Evolutionary conservation across 2,888 invertebrate species (phyloP).

Genomic region (Thecocarcelia acutangulata): DNA sequence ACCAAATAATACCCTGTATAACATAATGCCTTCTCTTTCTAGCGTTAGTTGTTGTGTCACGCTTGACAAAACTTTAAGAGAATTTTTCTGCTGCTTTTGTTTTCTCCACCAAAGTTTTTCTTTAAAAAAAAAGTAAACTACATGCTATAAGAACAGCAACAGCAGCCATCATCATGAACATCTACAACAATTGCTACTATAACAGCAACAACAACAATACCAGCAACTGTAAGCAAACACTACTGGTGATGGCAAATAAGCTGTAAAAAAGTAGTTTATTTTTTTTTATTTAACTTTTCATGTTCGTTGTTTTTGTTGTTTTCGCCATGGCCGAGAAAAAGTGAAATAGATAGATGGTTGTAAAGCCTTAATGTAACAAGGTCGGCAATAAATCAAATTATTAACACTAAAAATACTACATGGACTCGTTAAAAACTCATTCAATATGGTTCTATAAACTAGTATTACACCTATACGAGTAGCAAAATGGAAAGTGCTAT

Average conservation of each 20-base stretch:
- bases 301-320: constrained; percentile 64
- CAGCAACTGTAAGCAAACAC: constrained; percentile 14
- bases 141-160: constrained; percentile 14
- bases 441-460: too few species aligned
- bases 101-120: constrained; percentile 49
- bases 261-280: constrained; percentile 32
- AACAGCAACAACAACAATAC: constrained; percentile 27
- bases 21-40: constrained; percentile 47
- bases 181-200: constrained; percentile 1
- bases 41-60: constrained; percentile 7
- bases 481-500: too few species aligned
- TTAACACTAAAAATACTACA: constrained; percentile 64
- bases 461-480: too few species aligned
- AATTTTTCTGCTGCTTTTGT: constrained; percentile 39
- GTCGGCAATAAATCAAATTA: constrained; percentile 81
- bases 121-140: not conserved
- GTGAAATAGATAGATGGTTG: constrained; percentile 81
- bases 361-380: constrained; percentile 81
- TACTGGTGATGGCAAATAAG: constrained; percentile 57
- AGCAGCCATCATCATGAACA: constrained; percentile 57
- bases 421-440: not conserved
- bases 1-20: not conserved
- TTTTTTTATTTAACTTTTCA: constrained; percentile 41
- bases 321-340: constrained; percentile 79
- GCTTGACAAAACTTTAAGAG: constrained; percentile 42